phyloP scores from a whole-genome alignment of 2,113 vertebrate species.

The Nibea coibor region DNA sequence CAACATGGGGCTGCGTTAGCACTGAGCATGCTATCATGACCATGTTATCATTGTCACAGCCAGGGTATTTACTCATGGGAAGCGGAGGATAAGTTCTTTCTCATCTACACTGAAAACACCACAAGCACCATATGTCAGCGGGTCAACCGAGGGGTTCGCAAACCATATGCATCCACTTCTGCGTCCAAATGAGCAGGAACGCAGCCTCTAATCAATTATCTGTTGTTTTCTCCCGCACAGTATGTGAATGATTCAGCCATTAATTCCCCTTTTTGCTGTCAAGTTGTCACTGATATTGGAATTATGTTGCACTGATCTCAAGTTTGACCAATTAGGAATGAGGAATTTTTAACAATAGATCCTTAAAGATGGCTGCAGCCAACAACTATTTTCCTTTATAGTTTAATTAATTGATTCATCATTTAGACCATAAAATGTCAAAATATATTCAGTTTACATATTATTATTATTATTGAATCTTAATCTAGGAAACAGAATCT shows the following conservation, averaged over 20 bases:
- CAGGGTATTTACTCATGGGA: slow-evolving; percentile 47
- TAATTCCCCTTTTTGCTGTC: not conserved
- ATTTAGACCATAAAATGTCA: not conserved
- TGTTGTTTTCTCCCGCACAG: not conserved
- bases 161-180: slow-evolving; percentile 7
- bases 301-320: not conserved
- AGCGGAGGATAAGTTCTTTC: slow-evolving; percentile 50
- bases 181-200: not conserved
- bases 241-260: not conserved
- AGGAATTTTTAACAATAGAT: not conserved
- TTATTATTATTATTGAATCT: too few relatives aligned
- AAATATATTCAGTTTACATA: not conserved
- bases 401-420: not conserved
- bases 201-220: not conserved
- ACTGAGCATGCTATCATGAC: slow-evolving; percentile 52
- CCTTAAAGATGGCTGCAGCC: not conserved
- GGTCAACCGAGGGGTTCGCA: slow-evolving; percentile 7
- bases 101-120: slow-evolving; percentile 63
- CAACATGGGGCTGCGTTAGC: slow-evolving; percentile 51
- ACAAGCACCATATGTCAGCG: slow-evolving; percentile 20
- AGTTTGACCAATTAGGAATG: not conserved
- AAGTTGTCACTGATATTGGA: not conserved
- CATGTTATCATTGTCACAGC: slow-evolving; percentile 57
- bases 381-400: not conserved
- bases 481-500: not conserved